A percentile compares a stretch with the other conserved stretches of the same genome.
phyloP scores from a whole-genome alignment of 2,113 vertebrate species.

The Hystrix brachyura region DNA sequence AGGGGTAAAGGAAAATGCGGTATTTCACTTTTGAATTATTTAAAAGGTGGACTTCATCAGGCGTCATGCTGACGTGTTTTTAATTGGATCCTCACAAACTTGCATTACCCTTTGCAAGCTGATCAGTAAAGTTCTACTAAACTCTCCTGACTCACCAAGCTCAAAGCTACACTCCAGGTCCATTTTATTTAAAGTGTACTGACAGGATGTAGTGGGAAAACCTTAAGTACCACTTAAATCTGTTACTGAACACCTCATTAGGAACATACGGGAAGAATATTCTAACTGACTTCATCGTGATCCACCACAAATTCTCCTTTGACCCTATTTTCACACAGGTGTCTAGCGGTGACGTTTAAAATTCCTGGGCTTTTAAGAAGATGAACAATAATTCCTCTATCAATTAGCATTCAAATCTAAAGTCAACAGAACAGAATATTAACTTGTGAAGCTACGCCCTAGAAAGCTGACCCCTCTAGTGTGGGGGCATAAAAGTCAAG shows the following conservation, averaged over 20 bases:
- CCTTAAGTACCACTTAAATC: conserved; percentile 88
- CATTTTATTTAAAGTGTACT: conserved; percentile 87
- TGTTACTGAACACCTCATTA: conserved; percentile 84
- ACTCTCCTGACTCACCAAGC: conserved; percentile 79
- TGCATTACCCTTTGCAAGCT: conserved; percentile 80
- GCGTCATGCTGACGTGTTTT: conserved; percentile 75
- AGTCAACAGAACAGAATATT: conserved; percentile 61
- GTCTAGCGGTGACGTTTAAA: conserved; percentile 61
- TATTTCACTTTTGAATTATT: conserved; percentile 84
- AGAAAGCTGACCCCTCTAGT: background rate
- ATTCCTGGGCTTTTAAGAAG: conserved; percentile 66
- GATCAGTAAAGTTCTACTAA: conserved; percentile 80
- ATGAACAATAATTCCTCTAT: background rate
- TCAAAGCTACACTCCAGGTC: conserved; percentile 85
- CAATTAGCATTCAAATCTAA: conserved; percentile 70
- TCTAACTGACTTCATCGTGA: conserved; percentile 75
- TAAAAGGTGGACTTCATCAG: conserved; percentile 81
- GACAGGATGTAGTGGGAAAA: conserved; percentile 83
- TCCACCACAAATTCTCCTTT: conserved; percentile 81
- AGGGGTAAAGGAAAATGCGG: conserved; percentile 42
- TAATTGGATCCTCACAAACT: conserved; percentile 82
- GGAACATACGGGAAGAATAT: conserved; percentile 82
- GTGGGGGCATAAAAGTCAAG: background rate
- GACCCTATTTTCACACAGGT: conserved; percentile 74
- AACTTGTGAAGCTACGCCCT: background rate